Evolutionary conservation across 2,113 vertebrate genomes (phyloP).

Genomic region (Hippocampus abdominalis): DNA sequence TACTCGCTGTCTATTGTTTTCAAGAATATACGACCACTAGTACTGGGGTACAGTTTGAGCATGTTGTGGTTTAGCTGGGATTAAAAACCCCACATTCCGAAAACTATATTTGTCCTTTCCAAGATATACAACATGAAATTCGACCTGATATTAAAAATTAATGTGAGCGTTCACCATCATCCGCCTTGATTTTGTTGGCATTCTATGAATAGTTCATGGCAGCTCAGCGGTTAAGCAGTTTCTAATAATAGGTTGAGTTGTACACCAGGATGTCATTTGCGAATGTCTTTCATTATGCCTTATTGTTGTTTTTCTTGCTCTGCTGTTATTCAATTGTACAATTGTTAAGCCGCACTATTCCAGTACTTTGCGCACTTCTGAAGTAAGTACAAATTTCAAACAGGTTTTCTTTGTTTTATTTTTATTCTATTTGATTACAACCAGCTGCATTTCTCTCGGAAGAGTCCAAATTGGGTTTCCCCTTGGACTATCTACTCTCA

Average conservation of each 20-base stretch:
- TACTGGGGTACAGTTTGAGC: background rate
- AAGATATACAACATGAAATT: background rate
- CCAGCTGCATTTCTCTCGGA: too few relatives aligned
- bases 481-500: background rate
- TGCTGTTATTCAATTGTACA: background rate
- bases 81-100: background rate
- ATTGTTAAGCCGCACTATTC: background rate
- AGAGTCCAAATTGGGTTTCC: background rate
- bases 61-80: background rate
- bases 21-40: background rate
- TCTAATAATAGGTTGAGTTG: background rate
- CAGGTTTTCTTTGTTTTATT: conserved; percentile 6
- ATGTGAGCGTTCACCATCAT: background rate
- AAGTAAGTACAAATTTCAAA: background rate
- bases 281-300: background rate
- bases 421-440: background rate
- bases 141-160: background rate
- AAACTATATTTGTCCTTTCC: background rate
- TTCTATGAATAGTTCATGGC: conserved; percentile 12
- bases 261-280: background rate
- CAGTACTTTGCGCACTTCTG: background rate
- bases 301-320: background rate
- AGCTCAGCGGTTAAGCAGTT: background rate
- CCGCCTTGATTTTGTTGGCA: conserved; percentile 4
- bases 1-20: background rate